Evolutionary conservation across 2,797 vertebrate genomes (phyloP), one percentile per base, ranked within the genome.

Genomic region (Distichodus sexfasciatus): DNA sequence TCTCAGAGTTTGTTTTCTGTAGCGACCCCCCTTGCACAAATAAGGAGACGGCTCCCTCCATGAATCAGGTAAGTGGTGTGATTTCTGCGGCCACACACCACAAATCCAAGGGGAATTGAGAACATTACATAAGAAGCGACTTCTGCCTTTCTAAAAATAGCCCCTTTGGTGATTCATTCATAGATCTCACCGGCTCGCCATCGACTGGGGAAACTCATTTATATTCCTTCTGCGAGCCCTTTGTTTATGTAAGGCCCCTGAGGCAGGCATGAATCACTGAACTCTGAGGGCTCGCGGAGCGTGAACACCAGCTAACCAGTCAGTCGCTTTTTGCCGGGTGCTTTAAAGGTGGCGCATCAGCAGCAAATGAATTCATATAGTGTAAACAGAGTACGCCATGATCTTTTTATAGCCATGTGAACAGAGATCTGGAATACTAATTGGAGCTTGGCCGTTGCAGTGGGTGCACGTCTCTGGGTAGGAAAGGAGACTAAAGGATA

Each of bases 121-220:
- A 28, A 6, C 29, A 57, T 84, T 81, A 59, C 36, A 72, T 74
- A 84, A 87, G 28, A 55, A 38, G 50, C 57, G 81, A 0, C 61
- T 14, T 79, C 69, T 74, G n/a, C 21, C 36, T 50, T 51, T 82
- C 84, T 87, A 86, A 84, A 87, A 85, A 89, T 85, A 88, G 10
- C 53, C 47, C 28, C 0, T 3, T 10, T 19, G 69, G 72, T 75
- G 76, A 84, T 82, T 84, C 72, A 84, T 69, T 81, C 60, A 78
- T 71, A 28, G 55, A 78, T 31, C 60, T 64, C 29, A 1, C 12
- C 57, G 26, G 38, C 48, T 33, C 24, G 26, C 46, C 64, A 38
- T 26, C 54, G 54, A 63, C 61, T 15, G 17, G 51, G 48, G 59
- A 60, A 1, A 46, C 24, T 84, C 83, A 88, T 81, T 71, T 58